Evolutionary conservation across 1,140 invertebrate species (phyloP).

Genomic region (Bicyclus anynana): DNA sequence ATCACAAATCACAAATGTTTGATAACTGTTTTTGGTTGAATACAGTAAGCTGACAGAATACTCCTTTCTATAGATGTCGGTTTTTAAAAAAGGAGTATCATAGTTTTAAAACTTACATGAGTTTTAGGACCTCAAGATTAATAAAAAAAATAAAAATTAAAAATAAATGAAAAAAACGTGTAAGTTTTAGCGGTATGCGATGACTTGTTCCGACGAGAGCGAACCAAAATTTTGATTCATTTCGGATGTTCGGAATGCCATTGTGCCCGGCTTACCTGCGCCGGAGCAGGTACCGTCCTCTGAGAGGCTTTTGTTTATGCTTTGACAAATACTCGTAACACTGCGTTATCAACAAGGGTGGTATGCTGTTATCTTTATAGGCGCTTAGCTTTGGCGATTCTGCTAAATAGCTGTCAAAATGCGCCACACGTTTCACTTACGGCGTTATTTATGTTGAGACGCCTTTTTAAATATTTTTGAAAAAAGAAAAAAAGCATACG

Average conservation of each 20-base stretch:
- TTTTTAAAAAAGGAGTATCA: too few relatives aligned
- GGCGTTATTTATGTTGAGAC: not conserved
- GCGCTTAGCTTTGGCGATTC: not conserved
- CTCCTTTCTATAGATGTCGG: too few relatives aligned
- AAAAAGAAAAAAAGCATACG: too few relatives aligned
- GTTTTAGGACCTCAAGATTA: too few relatives aligned
- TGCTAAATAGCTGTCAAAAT: not conserved
- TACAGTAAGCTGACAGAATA: too few relatives aligned
- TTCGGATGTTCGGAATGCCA: constrained; percentile 68
- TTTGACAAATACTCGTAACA: constrained; percentile 55
- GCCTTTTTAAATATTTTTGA: not conserved
- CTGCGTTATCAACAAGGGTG: constrained; percentile 52
- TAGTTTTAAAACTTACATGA: too few relatives aligned
- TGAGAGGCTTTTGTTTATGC: constrained; percentile 49
- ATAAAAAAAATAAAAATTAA: not conserved
- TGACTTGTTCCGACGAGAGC: constrained; percentile 10
- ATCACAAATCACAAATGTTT: too few relatives aligned
- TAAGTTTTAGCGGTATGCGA: not conserved
- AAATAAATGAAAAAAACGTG: not conserved
- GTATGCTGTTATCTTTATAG: constrained; percentile 17
- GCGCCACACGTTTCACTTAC: not conserved
- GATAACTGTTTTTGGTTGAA: too few relatives aligned
- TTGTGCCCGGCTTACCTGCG: constrained; percentile 61
- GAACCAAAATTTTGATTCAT: constrained; percentile 58
- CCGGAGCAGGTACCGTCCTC: constrained; percentile 38